Base-by-base conservation (phyloP, 1,140 invertebrate genomes). In the Lepidurus apus region DNA sequence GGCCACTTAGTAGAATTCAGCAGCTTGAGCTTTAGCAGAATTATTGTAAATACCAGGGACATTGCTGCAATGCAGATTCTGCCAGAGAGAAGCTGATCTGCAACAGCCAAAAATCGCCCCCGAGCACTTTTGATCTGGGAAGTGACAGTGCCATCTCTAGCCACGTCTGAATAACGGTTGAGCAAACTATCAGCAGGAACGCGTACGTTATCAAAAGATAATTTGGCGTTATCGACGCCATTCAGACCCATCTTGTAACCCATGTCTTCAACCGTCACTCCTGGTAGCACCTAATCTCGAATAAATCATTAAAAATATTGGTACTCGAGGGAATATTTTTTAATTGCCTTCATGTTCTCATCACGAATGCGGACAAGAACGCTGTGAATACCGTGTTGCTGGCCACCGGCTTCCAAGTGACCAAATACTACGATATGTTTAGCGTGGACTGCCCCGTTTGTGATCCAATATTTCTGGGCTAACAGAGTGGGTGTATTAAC, bases 401-500 rank as follows among this genome's bases (percentile, higher is more conserved):
- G 78, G 17, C 81, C 82, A 1, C 81, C 80, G 13, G 84, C 80
- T 34, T 81, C 77, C 44, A 85, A 78, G 47, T 84, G 82, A 43
- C 84, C 84, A 80, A 85, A 85, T 17, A 85, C 84, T 73, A 85
- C 79, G 73, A 83, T 81, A 75, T 85, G 83, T 34, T 85, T 83
- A 43, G 84, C 84, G 77, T 85, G 84, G 21, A 85, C 80, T 8
- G 84, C 84, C n/a, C 84, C 84, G 77, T 85, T 85, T 8, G 84
- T 85, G 78, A 85, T 85, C 84, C 84, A 85, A 78, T 85, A 85
- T 78, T 85, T 85, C 80, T 85, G 84, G 7, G 84, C 83, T 73
- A 85, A 79, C 10, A 82, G 75, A 21, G 75, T 80, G 3, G 84
- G 84, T 1, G 83, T 85, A 78, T 85, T 83, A 8, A 85, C 81